Evolutionary conservation across 53 echinoderm and acorn worm species (phyloP).

Genomic region (Zoroaster sp.): DNA sequence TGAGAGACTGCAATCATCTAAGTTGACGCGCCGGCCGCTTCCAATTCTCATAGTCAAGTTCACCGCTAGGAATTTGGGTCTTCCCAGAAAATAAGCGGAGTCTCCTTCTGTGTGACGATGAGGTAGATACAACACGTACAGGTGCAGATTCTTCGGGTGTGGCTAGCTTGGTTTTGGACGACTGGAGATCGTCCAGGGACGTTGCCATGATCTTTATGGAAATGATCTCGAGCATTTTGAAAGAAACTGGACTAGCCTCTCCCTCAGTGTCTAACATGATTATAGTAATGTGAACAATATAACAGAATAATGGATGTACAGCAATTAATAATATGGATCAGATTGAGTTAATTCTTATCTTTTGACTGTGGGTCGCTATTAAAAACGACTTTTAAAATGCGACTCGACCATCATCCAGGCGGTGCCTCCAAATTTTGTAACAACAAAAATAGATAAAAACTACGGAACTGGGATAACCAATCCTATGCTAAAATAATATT

Average conservation of each 20-base stretch:
- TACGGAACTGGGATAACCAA: no score
- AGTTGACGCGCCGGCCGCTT: conserved; percentile 20
- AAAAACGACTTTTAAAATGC: background rate
- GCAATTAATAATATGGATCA: background rate
- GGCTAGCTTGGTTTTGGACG: no score
- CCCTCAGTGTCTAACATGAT: background rate
- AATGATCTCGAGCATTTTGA: conserved; percentile 16
- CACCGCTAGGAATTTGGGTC: conserved; percentile 35
- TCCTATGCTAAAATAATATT: no score
- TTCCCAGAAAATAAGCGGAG: conserved; percentile 60
- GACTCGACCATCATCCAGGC: background rate
- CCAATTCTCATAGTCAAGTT: conserved; percentile 47
- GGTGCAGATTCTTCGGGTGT: no score
- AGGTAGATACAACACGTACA: background rate
- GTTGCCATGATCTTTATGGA: conserved; percentile 7
- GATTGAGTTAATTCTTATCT: background rate
- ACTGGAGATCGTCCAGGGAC: conserved; percentile 14
- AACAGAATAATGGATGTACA: background rate
- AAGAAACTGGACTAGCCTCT: background rate
- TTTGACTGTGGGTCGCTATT: background rate
- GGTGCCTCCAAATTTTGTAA: conserved; percentile 20
- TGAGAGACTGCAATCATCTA: conserved; percentile 11
- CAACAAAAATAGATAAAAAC: no score
- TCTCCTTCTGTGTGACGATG: background rate
- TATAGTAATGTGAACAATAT: background rate